Evolutionary conservation across 2,888 invertebrate species (phyloP).

Genomic region (Xestobium rufovillosum): DNA sequence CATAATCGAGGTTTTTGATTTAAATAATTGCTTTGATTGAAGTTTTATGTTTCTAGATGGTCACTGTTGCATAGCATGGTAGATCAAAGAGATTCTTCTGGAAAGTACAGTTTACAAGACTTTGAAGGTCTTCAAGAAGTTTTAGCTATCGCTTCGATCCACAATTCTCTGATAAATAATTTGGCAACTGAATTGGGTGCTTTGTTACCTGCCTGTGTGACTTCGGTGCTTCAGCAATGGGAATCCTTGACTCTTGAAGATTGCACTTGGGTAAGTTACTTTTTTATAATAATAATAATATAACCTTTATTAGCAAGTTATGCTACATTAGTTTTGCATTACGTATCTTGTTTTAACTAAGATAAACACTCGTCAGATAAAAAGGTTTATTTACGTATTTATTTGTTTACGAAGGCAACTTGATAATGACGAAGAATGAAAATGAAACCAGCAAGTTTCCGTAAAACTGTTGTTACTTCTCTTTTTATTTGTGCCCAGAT

Average conservation of each 20-base stretch:
- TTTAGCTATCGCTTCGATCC: constrained; percentile 42
- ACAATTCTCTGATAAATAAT: constrained; percentile 35
- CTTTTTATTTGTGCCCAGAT: constrained; percentile 25
- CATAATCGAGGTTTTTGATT: too few species aligned
- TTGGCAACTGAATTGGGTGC: constrained; percentile 48
- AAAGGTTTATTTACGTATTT: too few species aligned
- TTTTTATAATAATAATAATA: constrained; percentile 2
- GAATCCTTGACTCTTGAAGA: constrained; percentile 49
- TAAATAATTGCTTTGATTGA: too few species aligned
- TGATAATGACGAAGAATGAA: too few species aligned
- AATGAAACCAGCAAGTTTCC: too few species aligned
- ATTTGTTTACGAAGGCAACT: too few species aligned
- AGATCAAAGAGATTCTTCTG: constrained; percentile 38
- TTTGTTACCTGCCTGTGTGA: constrained; percentile 49
- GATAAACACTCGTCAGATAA: too few species aligned
- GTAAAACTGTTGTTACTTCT: too few species aligned
- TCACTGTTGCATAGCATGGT: constrained; percentile 38
- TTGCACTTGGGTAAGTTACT: constrained; percentile 50
- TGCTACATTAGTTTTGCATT: too few species aligned
- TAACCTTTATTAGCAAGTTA: too few species aligned
- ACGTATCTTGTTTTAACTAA: too few species aligned
- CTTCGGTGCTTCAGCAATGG: constrained; percentile 56
- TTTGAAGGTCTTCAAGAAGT: constrained; percentile 42
- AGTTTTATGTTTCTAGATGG: constrained; percentile 28
- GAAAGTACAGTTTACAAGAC: constrained; percentile 44